A percentile compares a stretch with the other conserved stretches of the same genome.
phyloP scores from a whole-genome alignment of 1,140 invertebrate genomes.

The Polypedilum vanderplanki region DNA sequence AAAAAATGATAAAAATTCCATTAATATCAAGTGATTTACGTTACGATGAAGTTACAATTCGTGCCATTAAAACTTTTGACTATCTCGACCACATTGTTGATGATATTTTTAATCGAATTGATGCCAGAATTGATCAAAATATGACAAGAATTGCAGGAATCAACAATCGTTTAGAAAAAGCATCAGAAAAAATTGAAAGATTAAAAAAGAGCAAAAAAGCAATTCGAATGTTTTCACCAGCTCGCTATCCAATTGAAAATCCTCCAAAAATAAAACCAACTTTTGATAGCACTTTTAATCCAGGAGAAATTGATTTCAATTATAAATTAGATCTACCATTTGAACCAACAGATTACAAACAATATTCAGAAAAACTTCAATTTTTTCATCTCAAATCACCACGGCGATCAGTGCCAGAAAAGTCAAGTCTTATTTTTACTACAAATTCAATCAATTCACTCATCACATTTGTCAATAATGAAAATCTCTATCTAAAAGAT shows the following conservation, averaged over 20 bases:
- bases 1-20: conserved; percentile 22
- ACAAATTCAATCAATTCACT: not conserved
- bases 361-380: not conserved
- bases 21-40: conserved; percentile 15
- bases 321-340: not conserved
- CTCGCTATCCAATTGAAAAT: not conserved
- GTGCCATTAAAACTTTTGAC: not conserved
- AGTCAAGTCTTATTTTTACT: not conserved
- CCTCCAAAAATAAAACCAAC: not conserved
- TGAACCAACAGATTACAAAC: not conserved
- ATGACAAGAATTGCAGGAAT: not conserved
- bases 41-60: not conserved
- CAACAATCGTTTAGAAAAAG: not conserved
- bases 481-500: not conserved
- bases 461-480: conserved; percentile 6
- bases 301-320: not conserved
- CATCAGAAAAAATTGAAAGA: conserved; percentile 2
- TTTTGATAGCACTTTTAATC: not conserved
- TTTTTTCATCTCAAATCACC: conserved; percentile 17
- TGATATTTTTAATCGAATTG: not conserved
- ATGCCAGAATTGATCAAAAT: not conserved
- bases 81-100: not conserved
- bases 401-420: not conserved
- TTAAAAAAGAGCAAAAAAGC: not conserved
- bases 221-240: conserved; percentile 14